Conservation (phyloP, 2,797 vertebrate genomes). For the Anabas testudineus region DNA sequence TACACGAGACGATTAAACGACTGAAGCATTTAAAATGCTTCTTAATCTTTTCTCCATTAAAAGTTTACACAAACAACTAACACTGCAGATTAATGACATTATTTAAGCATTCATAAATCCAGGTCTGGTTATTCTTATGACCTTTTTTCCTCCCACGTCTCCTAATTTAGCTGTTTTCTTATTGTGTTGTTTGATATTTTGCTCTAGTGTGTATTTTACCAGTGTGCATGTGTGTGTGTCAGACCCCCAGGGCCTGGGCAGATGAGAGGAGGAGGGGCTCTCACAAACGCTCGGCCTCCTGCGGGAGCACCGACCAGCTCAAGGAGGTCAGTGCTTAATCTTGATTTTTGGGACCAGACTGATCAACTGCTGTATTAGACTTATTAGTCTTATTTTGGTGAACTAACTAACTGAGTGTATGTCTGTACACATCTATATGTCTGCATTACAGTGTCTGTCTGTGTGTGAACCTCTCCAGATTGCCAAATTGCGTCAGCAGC, state of each 20-base stretch:
- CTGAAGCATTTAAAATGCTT: no score
- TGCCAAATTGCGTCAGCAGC: slow-evolving; percentile 96
- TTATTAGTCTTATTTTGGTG: no score
- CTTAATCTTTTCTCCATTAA: no score
- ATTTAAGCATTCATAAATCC: not conserved
- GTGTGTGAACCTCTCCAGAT: slow-evolving; percentile 83
- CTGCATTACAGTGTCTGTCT: slow-evolving; percentile 29
- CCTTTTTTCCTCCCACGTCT: no score
- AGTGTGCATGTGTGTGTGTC: slow-evolving; percentile 50
- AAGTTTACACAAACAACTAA: not conserved
- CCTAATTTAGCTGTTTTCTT: not conserved
- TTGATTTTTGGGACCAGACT: not conserved
- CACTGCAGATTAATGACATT: not conserved
- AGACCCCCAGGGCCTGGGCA: slow-evolving; percentile 99
- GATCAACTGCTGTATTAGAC: no score
- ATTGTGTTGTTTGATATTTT: slow-evolving; percentile 2
- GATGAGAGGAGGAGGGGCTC: slow-evolving; percentile 98
- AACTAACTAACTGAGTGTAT: no score
- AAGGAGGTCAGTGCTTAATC: slow-evolving; percentile 91
- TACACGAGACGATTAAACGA: no score
- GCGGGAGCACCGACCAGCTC: slow-evolving; percentile 98
- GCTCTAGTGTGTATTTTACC: slow-evolving; percentile 20
- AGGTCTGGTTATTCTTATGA: not conserved
- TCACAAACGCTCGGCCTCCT: slow-evolving; percentile 98
- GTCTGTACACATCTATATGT: not conserved